Evolutionary conservation across 2,797 vertebrate genomes (phyloP), one percentile per base, ranked within the genome.

Genomic region (Schizothorax lantsangensis): DNA sequence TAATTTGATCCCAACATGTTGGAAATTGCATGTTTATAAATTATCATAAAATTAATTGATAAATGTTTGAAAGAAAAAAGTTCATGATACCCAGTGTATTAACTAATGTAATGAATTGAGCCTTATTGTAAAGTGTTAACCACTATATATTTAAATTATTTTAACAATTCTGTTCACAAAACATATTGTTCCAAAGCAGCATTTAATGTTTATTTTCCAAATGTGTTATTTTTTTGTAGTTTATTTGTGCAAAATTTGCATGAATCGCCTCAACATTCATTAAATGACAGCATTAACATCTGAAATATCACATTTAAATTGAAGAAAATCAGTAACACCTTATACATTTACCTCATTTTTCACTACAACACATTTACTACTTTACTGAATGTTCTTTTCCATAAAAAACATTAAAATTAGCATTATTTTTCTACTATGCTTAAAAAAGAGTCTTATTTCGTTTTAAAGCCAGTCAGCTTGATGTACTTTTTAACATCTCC

Each of bases 161-260:
- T 77, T 5, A 77, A 54, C 30, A 52, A 30, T 7, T 47, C n/a
- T 47, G 26, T 30, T 43, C n/a, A 64, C 38, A 21, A 80, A 80
- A 80, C 78, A 59, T 79, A 40, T 59, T 59, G 78, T 45, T 30
- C 38, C 38, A 80, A 80, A 81, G 77, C 77, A 79, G 54, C 19
- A 23, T 36, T 68, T 68, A 66, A 81, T 12, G 12, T 75, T 47
- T 36, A 64, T 75, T 84, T 49, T 47, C 19, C n/a, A 21, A 74
- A 45, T 62, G 6, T 83, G 10, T 73, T 43, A 3, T 43, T 43
- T 83, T 64, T 54, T 52, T 38, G 7, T 30, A 83, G 69, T 62
- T 64, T 49, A 74, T 75, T 75, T 83, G 43, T 72, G 26, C 49
- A 72, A 12, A 57, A 72, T 40, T 19, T 64, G 54, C 62, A 81